These are phyloP conservation scores for Cactoblastis cactorum DNA, from an alignment of 2,888 invertebrate genomes.

Conservation along the genomic window DNA sequence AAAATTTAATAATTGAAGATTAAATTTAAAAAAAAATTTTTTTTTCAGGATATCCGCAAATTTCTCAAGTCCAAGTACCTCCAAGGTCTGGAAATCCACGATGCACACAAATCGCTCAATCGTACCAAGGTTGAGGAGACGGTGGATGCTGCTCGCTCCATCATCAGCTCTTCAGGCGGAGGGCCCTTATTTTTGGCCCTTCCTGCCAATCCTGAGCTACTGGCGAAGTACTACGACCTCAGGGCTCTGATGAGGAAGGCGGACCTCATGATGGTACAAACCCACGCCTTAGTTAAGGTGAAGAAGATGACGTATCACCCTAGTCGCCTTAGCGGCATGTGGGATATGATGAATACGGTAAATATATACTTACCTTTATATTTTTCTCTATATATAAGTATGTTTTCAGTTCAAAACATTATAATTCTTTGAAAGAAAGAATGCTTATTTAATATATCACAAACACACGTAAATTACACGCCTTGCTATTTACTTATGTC, in stretches of 20 bases:
- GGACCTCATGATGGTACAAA: conserved; percentile 83
- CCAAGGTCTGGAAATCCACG: conserved; percentile 78
- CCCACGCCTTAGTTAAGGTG: conserved; percentile 82
- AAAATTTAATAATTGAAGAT: too few species aligned
- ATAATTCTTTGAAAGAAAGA: too few species aligned
- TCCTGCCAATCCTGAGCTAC: conserved; percentile 81
- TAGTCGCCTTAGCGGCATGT: conserved; percentile 85
- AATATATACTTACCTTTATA: too few species aligned
- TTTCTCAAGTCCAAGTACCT: conserved; percentile 77
- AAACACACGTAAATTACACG: too few species aligned
- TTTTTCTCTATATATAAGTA: too few species aligned
- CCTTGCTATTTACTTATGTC: too few species aligned
- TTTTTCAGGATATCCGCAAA: conserved; percentile 71
- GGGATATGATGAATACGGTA: conserved; percentile 88
- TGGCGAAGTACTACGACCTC: conserved; percentile 86
- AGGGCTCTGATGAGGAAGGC: conserved; percentile 82
- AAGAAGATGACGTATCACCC: conserved; percentile 86
- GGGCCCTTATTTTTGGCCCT: conserved; percentile 80
- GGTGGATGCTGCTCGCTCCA: conserved; percentile 62
- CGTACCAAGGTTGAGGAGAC: conserved; percentile 69
- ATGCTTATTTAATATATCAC: too few species aligned
- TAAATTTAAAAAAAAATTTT: too few species aligned
- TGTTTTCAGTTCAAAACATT: too few species aligned
- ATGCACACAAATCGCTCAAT: conserved; percentile 74
- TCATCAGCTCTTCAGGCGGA: conserved; percentile 65